Evolutionary conservation across 2,113 vertebrate genomes (phyloP).

Genomic region (Tapirus terrestris): DNA sequence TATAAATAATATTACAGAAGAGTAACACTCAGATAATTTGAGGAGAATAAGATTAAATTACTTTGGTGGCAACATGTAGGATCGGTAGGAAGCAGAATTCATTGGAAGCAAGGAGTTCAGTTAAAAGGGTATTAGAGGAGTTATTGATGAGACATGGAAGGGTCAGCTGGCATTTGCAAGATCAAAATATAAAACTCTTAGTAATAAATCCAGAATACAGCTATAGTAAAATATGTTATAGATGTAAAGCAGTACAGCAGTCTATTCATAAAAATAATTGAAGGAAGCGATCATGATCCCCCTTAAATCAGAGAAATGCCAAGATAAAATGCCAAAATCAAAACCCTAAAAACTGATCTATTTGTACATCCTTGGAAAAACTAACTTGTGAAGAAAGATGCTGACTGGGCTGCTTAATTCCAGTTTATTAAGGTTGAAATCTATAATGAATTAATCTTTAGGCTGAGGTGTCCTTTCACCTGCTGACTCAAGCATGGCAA

Average conservation of each 20-base stretch:
- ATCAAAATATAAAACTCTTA: background rate
- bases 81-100: background rate
- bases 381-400: background rate
- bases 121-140: background rate
- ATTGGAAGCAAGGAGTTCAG: background rate
- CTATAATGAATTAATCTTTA: conserved; percentile 12
- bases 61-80: background rate
- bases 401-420: background rate
- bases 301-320: background rate
- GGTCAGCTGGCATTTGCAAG: background rate
- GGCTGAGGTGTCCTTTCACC: background rate
- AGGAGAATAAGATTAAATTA: conserved; percentile 23
- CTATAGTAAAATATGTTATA: background rate
- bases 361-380: background rate
- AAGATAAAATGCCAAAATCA: background rate
- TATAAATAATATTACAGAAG: background rate
- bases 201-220: background rate
- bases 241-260: background rate
- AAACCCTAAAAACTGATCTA: background rate
- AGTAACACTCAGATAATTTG: background rate
- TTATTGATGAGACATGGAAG: background rate
- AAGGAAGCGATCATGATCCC: background rate
- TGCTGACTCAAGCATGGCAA: background rate
- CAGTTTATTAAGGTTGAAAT: background rate
- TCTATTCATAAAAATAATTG: conserved; percentile 16